These are phyloP conservation scores for Lasioglossum malachurum DNA, from an alignment of 2,888 invertebrate genomes.

Conservation along the genomic window DNA sequence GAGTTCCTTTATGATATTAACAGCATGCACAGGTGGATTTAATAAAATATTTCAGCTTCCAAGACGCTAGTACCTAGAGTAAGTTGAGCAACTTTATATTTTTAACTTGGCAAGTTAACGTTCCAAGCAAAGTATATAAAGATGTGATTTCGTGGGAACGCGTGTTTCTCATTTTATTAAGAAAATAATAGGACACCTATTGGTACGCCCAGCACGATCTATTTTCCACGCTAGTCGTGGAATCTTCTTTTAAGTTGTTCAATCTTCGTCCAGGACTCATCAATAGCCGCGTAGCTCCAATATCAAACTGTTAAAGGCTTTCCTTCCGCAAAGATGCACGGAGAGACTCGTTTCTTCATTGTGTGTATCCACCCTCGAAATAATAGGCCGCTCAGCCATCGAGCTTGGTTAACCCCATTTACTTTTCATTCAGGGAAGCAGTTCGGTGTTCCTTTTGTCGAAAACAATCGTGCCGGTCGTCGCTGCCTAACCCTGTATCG, in stretches of 20 bases:
- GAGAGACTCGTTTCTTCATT: slow-evolving; percentile 61
- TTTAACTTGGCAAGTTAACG: background rate
- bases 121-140: too few species aligned
- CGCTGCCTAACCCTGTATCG: slow-evolving; percentile 62
- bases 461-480: slow-evolving; percentile 60
- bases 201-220: background rate
- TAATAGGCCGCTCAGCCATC: slow-evolving; percentile 62
- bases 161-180: background rate
- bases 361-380: slow-evolving; percentile 68
- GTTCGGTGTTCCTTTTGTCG: slow-evolving; percentile 68
- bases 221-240: too few species aligned
- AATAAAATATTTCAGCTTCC: too few species aligned
- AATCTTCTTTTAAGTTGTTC: slow-evolving; percentile 3
- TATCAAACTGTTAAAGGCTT: slow-evolving; percentile 45
- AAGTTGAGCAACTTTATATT: background rate
- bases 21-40: background rate
- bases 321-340: slow-evolving; percentile 54
- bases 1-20: background rate
- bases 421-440: slow-evolving; percentile 66
- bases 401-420: slow-evolving; percentile 72
- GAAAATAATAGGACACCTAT: background rate
- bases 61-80: too few species aligned
- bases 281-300: slow-evolving; percentile 22
- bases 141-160: background rate
- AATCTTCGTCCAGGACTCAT: background rate